Conservation (phyloP, 2,888 invertebrate genomes). For the Chromoteleia sp. region DNA sequence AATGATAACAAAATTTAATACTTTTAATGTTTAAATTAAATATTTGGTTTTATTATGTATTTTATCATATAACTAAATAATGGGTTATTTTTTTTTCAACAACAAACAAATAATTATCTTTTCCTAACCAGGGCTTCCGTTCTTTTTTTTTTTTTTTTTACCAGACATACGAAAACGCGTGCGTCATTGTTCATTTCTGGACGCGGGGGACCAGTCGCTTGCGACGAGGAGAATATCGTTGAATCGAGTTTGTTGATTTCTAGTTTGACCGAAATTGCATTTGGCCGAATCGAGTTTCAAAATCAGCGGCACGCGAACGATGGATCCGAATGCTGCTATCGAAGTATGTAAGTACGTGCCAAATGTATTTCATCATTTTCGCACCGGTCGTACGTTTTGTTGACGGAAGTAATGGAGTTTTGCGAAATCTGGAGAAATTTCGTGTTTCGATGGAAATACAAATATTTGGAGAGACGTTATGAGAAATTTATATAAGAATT, state of each 20-base stretch:
- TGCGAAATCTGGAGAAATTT: not conserved
- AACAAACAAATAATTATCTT: too few species aligned
- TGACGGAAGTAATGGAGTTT: not conserved
- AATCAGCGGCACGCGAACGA: constrained; percentile 28
- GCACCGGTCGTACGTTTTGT: not conserved
- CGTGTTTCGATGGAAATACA: not conserved
- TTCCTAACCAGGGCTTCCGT: not conserved
- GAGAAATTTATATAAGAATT: too few species aligned
- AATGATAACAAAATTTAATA: too few species aligned
- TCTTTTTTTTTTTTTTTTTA: too few species aligned
- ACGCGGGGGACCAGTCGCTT: not conserved
- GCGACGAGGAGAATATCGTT: constrained; percentile 7
- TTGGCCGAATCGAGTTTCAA: constrained; percentile 33
- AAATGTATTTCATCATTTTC: not conserved
- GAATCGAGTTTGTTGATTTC: constrained; percentile 29
- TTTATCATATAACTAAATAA: too few species aligned
- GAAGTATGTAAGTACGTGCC: not conserved
- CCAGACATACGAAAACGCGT: too few species aligned
- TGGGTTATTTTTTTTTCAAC: too few species aligned
- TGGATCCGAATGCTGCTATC: not conserved
- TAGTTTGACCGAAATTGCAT: constrained; percentile 36
- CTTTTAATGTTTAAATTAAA: too few species aligned
- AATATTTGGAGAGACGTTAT: not conserved
- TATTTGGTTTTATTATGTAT: too few species aligned
- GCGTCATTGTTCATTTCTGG: constrained; percentile 27